These are phyloP conservation scores for Nephrotoma flavescens DNA, from an alignment of 2,888 invertebrate species.

Conservation along the genomic window DNA sequence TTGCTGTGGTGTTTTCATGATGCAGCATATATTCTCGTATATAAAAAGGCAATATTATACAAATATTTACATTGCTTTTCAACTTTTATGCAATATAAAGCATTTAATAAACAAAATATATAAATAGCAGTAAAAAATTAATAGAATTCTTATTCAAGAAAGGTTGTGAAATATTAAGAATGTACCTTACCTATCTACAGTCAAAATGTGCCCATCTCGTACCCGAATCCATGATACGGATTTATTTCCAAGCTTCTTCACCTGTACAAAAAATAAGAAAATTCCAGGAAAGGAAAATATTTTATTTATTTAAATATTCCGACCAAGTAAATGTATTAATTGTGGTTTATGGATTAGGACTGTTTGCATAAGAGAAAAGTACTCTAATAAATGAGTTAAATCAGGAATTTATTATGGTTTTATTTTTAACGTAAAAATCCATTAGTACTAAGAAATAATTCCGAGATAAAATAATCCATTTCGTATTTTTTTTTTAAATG, in stretches of 20 bases:
- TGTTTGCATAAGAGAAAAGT: no score
- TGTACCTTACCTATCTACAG: conserved; percentile 57
- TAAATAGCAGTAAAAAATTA: no score
- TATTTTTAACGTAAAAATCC: background rate
- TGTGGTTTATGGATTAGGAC: background rate
- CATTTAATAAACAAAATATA: no score
- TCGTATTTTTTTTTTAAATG: background rate
- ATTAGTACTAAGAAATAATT: background rate
- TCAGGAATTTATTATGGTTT: background rate
- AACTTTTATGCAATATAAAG: no score
- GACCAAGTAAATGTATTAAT: background rate
- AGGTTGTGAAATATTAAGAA: background rate
- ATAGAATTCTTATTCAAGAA: no score
- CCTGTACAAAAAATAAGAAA: conserved; percentile 29
- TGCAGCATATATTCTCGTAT: background rate
- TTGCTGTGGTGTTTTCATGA: background rate
- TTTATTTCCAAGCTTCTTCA: conserved; percentile 82
- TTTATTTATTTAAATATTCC: background rate
- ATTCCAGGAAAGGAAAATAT: conserved; percentile 6
- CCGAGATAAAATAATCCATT: background rate
- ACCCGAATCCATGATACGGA: conserved; percentile 85
- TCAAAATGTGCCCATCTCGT: conserved; percentile 79
- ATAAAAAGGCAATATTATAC: no score
- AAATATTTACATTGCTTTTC: no score
- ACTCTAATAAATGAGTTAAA: background rate